Evolutionary conservation across 2,888 invertebrate species (phyloP), one percentile per base, ranked within the genome.

Genomic region (Exephanes ischioxanthus): DNA sequence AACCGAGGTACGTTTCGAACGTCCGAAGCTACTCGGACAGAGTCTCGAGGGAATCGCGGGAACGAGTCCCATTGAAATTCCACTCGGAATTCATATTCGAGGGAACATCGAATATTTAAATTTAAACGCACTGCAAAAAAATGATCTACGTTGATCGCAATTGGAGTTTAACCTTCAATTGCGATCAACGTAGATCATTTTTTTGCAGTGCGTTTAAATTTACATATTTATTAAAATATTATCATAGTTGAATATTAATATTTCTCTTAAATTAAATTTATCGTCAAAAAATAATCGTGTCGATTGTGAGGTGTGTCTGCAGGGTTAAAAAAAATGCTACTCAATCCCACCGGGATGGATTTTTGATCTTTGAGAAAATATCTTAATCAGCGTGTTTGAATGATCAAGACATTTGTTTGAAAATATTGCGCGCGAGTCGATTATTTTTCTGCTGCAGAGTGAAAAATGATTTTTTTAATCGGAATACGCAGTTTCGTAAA

Each of bases 1-100:
- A 19, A 55, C 9, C 45, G 19, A 48, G 11, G 19, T 26, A 3
- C 7, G 37, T 37, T 55, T 55, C 41, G 9, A 53, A n/a, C 53
- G 30, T 22, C 51, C 26, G n/a, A 61, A 72, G 76, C 51, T 67
- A 72, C 72, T 30, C 48, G 45, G 48, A 19, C 30, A 55, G 30
- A 55, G 37, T 68, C 68, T 41, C 55, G 9, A n/a, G 37, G 33
- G 14, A 71, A 75, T 51, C 45, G 16, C 14, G 61, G 14, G 48
- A 72, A 53, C 37, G 41, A 30, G 66, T 22, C 55, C 19, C 63
- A 45, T 80, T 41, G 14, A 7, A 11, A 55, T 51, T 37, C 33
- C 41, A 33, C 19, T 80, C 37, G 19, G 16, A 30, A 68, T 19
- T 58, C 3, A 30, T 26, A 30, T 26, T 14, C 61, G 4, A 3